Evolutionary conservation across 1,140 invertebrate species (phyloP), one percentile per base, ranked within the genome.

Genomic region (Drosophila nasuta): DNA sequence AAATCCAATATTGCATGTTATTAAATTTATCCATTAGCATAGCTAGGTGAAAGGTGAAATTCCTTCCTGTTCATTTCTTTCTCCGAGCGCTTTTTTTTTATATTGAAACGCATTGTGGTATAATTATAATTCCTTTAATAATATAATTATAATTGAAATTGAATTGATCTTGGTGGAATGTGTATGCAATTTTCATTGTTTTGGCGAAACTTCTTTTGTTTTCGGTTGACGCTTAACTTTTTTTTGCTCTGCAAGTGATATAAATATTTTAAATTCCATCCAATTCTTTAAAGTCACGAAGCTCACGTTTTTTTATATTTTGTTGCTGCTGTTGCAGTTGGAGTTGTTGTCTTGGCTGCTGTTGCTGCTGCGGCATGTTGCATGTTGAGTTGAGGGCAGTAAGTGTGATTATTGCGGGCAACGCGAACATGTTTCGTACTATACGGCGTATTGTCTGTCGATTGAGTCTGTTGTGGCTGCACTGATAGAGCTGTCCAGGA

Each of bases 321-420:
- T 54, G 51, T 5, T 33, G 48, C 28, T 8, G 35, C 6, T 2
- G 10, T 10, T 5, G 59, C 30, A 20, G 8, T 35, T 48, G 60
- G n/a, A 38, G n/a, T 43, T 28, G 46, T 10, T 52, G 52, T 28
- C 20, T 25, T 25, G 20, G 3, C 20, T 25, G 20, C 20, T 33
- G 45, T 2, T 58, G 54, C 10, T 41, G 69, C n/a, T 11, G 41
- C 28, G 25, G 62, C 45, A 66, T 66, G 70, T 59, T 67, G 63
- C 70, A 73, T 6, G 63, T n/a, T 41, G 43, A 45, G 63, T 20
- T 73, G 8, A 73, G 11, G 2, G 62, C 69, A 33, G 58, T 33
- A 10, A 58, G n/a, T 5, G 54, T 13, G 8, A 43, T 62, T 41
- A 13, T 38, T 56, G 48, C 57, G 46, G 71, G 17, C 48, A 74